These are phyloP conservation scores for Notodonta ziczac DNA, from an alignment of 2,888 invertebrate species.

Conservation along the genomic window DNA sequence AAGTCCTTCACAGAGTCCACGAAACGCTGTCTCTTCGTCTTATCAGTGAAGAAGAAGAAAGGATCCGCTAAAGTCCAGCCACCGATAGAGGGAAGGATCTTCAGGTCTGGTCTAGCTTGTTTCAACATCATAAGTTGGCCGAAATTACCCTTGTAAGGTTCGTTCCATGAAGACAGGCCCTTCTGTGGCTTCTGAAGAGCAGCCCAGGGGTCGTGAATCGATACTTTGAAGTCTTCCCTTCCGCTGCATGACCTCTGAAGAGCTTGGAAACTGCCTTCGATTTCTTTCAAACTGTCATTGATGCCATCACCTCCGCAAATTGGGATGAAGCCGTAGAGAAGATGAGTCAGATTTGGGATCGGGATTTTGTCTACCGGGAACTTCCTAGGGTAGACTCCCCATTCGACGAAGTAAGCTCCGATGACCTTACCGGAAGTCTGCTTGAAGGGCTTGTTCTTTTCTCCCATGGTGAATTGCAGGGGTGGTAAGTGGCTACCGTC, in stretches of 20 bases:
- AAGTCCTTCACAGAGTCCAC: conserved; percentile 77
- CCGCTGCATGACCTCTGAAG: conserved; percentile 78
- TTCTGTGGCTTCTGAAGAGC: conserved; percentile 79
- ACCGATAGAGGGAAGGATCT: conserved; percentile 76
- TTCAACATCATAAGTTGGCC: conserved; percentile 79
- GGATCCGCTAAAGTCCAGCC: conserved; percentile 81
- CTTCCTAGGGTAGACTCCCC: conserved; percentile 79
- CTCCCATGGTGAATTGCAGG: conserved; percentile 66
- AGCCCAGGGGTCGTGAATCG: conserved; percentile 81
- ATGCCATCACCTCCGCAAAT: conserved; percentile 81
- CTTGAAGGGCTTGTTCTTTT: conserved; percentile 76
- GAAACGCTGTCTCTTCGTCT: conserved; percentile 69
- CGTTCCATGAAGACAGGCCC: conserved; percentile 77
- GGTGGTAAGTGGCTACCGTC: conserved; percentile 80
- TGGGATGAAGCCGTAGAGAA: conserved; percentile 78
- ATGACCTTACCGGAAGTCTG: conserved; percentile 79
- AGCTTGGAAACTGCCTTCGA: conserved; percentile 80
- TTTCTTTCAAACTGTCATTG: conserved; percentile 80
- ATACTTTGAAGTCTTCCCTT: conserved; percentile 77
- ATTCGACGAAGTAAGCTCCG: conserved; percentile 78
- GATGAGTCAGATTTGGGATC: conserved; percentile 75
- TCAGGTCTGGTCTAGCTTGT: conserved; percentile 74
- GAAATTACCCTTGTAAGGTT: conserved; percentile 80
- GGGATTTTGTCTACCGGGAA: conserved; percentile 76
- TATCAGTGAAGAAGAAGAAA: conserved; percentile 76